A percentile compares a stretch with the other conserved stretches of the same genome.
These are phyloP conservation scores for Sander vitreus DNA, from an alignment of 2,113 vertebrate genomes.

Conservation along the genomic window DNA sequence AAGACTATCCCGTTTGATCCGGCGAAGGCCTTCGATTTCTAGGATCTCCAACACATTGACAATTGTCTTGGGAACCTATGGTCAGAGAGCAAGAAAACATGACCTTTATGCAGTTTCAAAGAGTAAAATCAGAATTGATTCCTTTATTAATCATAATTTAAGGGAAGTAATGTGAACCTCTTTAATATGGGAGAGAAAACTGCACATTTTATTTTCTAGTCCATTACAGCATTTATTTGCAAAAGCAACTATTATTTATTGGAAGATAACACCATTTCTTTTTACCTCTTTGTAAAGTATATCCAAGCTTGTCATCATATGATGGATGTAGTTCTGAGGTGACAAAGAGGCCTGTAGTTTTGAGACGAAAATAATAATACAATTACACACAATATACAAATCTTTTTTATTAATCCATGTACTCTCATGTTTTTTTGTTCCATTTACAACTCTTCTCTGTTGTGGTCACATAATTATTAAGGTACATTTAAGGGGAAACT, in stretches of 20 bases:
- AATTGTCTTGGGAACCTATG: slow-evolving; percentile 90
- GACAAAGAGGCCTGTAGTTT: slow-evolving; percentile 82
- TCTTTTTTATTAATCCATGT: slow-evolving; percentile 5
- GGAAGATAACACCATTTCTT: not conserved
- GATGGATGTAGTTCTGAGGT: slow-evolving; percentile 82
- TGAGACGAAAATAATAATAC: slow-evolving; percentile 3
- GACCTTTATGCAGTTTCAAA: not conserved
- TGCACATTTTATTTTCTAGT: not conserved
- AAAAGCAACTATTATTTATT: not conserved
- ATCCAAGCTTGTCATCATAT: slow-evolving; percentile 88
- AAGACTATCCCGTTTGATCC: slow-evolving; percentile 80
- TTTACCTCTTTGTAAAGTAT: slow-evolving; percentile 90
- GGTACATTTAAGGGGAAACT: not conserved
- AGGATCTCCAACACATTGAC: slow-evolving; percentile 90
- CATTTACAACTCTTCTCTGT: not conserved
- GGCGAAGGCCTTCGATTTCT: slow-evolving; percentile 86
- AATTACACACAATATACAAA: not conserved
- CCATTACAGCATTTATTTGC: not conserved
- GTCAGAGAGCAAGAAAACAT: slow-evolving; percentile 35
- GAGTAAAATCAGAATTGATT: not conserved
- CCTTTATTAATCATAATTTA: not conserved
- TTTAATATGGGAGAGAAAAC: not conserved
- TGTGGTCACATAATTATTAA: slow-evolving; percentile 7
- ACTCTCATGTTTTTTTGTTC: not conserved
- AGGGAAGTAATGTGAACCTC: not conserved